These are phyloP conservation scores for Aphodius granarius DNA, from an alignment of 2,888 invertebrate species.

Conservation along the genomic window DNA sequence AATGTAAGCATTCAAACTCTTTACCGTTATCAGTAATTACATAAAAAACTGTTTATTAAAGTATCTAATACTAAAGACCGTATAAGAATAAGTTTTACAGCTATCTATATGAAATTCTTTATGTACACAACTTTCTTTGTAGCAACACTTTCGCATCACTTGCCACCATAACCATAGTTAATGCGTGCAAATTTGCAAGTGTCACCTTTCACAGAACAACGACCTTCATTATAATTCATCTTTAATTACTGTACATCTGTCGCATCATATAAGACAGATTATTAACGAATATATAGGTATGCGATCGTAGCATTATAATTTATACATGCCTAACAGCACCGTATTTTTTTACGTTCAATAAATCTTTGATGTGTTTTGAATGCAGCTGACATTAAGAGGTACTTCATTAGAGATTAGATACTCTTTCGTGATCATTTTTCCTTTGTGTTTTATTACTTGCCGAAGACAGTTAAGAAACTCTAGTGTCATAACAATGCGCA, in stretches of 20 bases:
- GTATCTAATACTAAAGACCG: background rate
- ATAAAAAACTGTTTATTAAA: no score
- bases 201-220: background rate
- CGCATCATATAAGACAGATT: background rate
- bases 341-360: background rate
- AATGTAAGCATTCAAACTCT: no score
- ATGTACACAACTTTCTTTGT: background rate
- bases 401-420: background rate
- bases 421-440: background rate
- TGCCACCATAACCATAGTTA: background rate
- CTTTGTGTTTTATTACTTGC: background rate
- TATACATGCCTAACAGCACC: background rate
- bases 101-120: background rate
- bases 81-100: background rate
- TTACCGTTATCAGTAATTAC: no score
- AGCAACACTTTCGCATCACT: background rate
- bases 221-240: background rate
- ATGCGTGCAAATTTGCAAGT: background rate
- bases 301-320: background rate
- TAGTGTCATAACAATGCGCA: background rate
- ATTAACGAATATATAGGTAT: background rate
- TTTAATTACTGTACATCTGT: background rate
- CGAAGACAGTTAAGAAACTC: background rate
- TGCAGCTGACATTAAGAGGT: background rate
- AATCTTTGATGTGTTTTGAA: background rate